A percentile compares a stretch with the other conserved stretches of the same genome.
phyloP scores from a whole-genome alignment of 2,113 vertebrate genomes.

The Dascyllus trimaculatus region DNA sequence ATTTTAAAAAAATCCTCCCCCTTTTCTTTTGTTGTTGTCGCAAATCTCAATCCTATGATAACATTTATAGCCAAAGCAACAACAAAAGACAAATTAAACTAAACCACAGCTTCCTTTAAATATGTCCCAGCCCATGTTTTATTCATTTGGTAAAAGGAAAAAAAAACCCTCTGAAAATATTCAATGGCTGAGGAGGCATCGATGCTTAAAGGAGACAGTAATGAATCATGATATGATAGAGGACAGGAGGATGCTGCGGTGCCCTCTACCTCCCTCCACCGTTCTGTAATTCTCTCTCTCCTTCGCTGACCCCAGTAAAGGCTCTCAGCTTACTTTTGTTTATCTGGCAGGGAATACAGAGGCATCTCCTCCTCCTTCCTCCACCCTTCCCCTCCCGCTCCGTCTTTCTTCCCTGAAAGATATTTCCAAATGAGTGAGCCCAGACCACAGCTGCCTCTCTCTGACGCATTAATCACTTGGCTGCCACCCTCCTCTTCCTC shows the following conservation, averaged over 20 bases:
- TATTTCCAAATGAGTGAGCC: conserved; percentile 79
- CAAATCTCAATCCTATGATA: background rate
- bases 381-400: conserved; percentile 12
- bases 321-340: conserved; percentile 64
- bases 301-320: conserved; percentile 36
- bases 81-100: background rate
- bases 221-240: conserved; percentile 36
- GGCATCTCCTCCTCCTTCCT: conserved; percentile 31
- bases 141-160: background rate
- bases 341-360: conserved; percentile 61
- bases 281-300: conserved; percentile 39
- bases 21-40: no score
- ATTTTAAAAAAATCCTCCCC: background rate
- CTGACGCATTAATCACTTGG: conserved; percentile 81
- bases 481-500: conserved; percentile 56
- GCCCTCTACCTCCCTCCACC: conserved; percentile 29
- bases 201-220: conserved; percentile 38
- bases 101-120: background rate
- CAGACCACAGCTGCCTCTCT: conserved; percentile 73
- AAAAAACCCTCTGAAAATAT: background rate
- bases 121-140: background rate
- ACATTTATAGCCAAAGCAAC: background rate
- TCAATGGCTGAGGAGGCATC: background rate
- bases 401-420: conserved; percentile 71
- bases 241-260: conserved; percentile 52